Evolutionary conservation across 64 coral and sea anemone genomes (phyloP), one percentile per base, ranked within the genome.

Genomic region (Orbicella faveolata): DNA sequence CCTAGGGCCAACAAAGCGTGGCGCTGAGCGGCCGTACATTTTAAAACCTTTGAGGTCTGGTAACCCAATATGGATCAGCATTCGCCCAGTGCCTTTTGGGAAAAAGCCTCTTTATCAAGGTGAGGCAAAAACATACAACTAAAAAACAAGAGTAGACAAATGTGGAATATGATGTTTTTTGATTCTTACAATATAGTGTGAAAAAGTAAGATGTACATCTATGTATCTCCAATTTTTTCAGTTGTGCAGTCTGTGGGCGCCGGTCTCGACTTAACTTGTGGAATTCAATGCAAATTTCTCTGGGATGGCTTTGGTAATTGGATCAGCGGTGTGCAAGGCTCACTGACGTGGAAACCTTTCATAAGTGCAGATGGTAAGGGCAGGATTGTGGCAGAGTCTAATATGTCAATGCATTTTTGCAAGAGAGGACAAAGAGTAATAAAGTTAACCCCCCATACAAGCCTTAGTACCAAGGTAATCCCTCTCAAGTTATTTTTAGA

Each of bases 261-360:
- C 39, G 63, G 63, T 34, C 84, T 87, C 6, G 90, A 96, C 80
- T 61, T 89, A 35, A 75, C 77, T 20, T 96, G 94, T 84, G 94
- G 90, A 37, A 67, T 96, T 39, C 34, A 80, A 10, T 96, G 94
- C 59, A 93, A 93, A 44, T 75, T 78, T 52, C 75, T 96, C 33
- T 96, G 94, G 94, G 94, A 96, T 73, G 94, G 87, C 1, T 93
- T 93, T 75, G 94, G 94, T 57, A 96, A 92, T 75, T 96, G 94
- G 94, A 41, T 93, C 55, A 84, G 53, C 36, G 76, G 37, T 48
- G 25, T 53, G 13, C 87, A 84, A 34, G 73, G 80, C 20, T 67
- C 79, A 12, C 21, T 75, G 1, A 87, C 52, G 10, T 96, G 94
- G 94, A 79, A 87, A 53, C 94, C 94, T 18, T 96, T 93, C 23